These are phyloP conservation scores for Pachycephus smyrnensis DNA, from an alignment of 2,888 invertebrate genomes.

Conservation along the genomic window DNA sequence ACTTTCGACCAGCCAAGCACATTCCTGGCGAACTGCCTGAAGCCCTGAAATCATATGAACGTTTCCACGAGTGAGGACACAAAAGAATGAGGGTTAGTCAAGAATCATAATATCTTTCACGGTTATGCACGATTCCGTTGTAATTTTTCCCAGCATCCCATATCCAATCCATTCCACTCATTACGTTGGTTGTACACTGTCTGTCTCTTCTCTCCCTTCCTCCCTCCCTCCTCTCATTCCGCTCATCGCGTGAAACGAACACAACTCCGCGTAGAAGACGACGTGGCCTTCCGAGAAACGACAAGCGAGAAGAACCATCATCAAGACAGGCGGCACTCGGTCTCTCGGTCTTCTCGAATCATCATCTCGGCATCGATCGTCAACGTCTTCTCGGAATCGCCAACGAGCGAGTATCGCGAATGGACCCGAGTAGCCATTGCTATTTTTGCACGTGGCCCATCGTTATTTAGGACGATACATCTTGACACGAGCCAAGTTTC, in stretches of 20 bases:
- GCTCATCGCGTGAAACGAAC: neutral
- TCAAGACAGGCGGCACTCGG: conserved; percentile 5
- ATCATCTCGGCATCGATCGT: conserved; percentile 3
- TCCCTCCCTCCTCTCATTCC: neutral
- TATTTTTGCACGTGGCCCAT: conserved; percentile 3
- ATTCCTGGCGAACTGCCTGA: conserved; percentile 45
- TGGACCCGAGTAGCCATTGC: neutral
- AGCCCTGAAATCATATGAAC: conserved; percentile 23
- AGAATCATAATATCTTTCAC: neutral
- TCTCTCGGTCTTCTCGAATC: neutral
- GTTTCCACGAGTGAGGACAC: neutral
- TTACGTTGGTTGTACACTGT: neutral
- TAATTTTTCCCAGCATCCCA: neutral
- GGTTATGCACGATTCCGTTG: neutral
- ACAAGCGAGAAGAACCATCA: conserved; percentile 1
- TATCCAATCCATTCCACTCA: neutral
- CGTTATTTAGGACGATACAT: neutral
- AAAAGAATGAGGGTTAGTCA: neutral
- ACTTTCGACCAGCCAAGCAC: conserved; percentile 36
- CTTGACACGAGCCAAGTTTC: neutral
- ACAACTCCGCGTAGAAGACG: neutral
- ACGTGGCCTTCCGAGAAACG: neutral
- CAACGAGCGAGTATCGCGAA: neutral
- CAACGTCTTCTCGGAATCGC: neutral
- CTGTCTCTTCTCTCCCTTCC: neutral